Conservation (phyloP, 2,888 invertebrate species). For the Pandemis cinnamomeana region DNA sequence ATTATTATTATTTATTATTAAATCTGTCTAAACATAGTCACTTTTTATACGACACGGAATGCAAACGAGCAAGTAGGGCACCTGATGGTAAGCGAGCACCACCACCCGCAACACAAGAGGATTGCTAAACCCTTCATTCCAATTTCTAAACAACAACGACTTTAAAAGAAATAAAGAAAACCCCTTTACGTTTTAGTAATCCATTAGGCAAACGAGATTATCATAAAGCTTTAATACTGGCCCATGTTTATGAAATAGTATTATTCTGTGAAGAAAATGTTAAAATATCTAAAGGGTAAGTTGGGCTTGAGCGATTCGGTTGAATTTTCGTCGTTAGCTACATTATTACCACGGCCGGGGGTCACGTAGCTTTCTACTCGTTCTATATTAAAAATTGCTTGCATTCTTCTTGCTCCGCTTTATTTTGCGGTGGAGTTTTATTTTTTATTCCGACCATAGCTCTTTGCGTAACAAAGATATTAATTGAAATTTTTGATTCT, state of each 20-base stretch:
- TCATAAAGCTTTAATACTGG: conserved; percentile 22
- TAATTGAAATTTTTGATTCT: conserved; percentile 65
- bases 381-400: conserved; percentile 82
- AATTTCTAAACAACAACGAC: conserved; percentile 18
- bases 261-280: conserved; percentile 33
- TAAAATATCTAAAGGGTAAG: conserved; percentile 50
- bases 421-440: conserved; percentile 70
- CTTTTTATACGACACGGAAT: too few species aligned
- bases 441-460: conserved; percentile 67
- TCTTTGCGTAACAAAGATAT: conserved; percentile 59
- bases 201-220: conserved; percentile 16
- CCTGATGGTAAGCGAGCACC: too few species aligned
- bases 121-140: neutral
- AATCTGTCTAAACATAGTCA: too few species aligned
- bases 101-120: too few species aligned
- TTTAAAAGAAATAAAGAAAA: conserved; percentile 43
- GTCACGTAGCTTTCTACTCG: conserved; percentile 62
- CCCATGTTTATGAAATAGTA: conserved; percentile 15
- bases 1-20: too few species aligned
- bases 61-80: too few species aligned
- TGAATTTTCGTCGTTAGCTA: conserved; percentile 66
- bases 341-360: conserved; percentile 65
- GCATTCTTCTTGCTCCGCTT: conserved; percentile 77
- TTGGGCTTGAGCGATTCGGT: conserved; percentile 53
- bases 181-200: conserved; percentile 43